Evolutionary conservation across 92 coral and sea anemone genomes (phyloP), one percentile per base, ranked within the genome.

Genomic region (Anthopleura xanthogrammica): DNA sequence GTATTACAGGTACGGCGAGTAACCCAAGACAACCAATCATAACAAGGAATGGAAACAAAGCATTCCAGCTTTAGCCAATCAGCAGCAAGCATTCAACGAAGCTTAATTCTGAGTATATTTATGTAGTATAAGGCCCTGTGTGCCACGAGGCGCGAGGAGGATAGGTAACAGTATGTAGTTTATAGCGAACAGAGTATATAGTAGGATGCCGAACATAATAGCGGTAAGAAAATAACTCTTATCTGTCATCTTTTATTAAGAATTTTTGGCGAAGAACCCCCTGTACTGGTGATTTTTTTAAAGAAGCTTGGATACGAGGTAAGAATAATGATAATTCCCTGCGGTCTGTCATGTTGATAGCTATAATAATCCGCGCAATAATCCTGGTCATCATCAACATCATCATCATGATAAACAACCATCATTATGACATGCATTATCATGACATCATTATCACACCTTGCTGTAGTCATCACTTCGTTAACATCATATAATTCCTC

Each of bases 251-350:
- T 72, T 60, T 57, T 16, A n/a, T 19, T 81, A 96, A n/a, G 99
- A 68, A 92, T 96, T 50, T 96, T 96, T 75, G 99, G 99, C 16
- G 95, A 90, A 71, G 99, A 96, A 58, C 99, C 99, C 56, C 99
- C 99, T 7, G 88, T 96, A 77, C 89, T 94, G 12, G 94, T 93
- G 41, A 66, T 94, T 39, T 94, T 96, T 86, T 91, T 96, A 29
- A 95, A 96, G 86, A 92, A 93, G 84, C 95, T 96, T 70, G 98
- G 99, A 73, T 96, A 96, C 80, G 99, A 96, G 92, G 99, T 96
- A 66, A 76, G 97, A 42, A 20, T 24, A 75, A 14, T 20, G 52
- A 23, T 75, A 50, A 19, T 23, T 19, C 5, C 12, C 29, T 3
- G 24, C 42, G 10, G 19, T 72, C 77, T 72, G 36, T 29, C 36